Percentiles rank a stretch among this genome's conserved stretches.
Conservation (phyloP, 2,888 invertebrate genomes). For the Sussaba pulchella region DNA sequence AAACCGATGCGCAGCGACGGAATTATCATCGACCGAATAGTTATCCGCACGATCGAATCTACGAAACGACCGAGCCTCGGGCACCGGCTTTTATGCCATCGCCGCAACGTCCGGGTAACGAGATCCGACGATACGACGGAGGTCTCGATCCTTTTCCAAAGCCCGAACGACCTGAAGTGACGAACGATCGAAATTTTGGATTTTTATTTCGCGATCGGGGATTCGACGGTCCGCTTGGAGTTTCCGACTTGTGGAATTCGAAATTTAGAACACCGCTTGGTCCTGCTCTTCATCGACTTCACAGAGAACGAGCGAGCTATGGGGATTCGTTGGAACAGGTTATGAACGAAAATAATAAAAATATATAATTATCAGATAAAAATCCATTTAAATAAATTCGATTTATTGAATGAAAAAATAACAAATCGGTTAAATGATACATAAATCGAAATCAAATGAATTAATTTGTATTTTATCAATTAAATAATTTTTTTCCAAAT, state of each 20-base stretch:
- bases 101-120: background rate
- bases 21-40: constrained; percentile 32
- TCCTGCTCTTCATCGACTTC: constrained; percentile 27
- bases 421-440: no score
- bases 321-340: constrained; percentile 11
- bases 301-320: background rate
- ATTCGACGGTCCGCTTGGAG: constrained; percentile 37
- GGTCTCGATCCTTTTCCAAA: constrained; percentile 12
- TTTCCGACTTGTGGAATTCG: constrained; percentile 53
- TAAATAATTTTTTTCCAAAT: no score
- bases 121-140: background rate
- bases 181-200: constrained; percentile 12
- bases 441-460: no score
- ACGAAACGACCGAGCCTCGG: background rate
- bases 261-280: constrained; percentile 43
- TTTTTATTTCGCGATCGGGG: constrained; percentile 22
- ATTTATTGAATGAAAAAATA: no score
- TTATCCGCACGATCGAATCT: constrained; percentile 41
- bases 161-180: background rate
- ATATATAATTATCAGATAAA: no score
- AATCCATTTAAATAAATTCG: no score
- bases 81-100: background rate
- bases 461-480: no score
- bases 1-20: background rate
- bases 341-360: constrained; percentile 3